Evolutionary conservation across 2,113 vertebrate species (phyloP).

Genomic region (Grammomys dolichurus): DNA sequence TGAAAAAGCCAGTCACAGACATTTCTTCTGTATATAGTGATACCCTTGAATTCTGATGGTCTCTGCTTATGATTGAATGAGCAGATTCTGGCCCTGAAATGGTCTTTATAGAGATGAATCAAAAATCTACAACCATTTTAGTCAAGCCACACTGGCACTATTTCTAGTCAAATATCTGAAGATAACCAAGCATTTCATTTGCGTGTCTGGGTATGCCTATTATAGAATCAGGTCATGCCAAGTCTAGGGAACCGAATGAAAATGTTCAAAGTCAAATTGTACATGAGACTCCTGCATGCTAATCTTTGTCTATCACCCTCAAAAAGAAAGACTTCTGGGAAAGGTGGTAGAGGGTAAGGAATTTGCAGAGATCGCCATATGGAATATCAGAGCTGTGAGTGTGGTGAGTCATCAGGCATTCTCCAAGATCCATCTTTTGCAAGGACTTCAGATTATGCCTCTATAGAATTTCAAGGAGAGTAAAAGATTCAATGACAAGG

Average conservation of each 20-base stretch:
- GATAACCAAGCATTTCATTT: background rate
- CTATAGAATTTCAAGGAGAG: background rate
- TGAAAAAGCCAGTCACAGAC: background rate
- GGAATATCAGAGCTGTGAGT: background rate
- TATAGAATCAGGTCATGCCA: background rate
- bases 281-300: rapidly evolving
- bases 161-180: background rate
- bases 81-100: background rate
- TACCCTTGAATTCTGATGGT: too few species aligned
- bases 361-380: background rate
- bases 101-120: background rate
- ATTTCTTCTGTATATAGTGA: background rate
- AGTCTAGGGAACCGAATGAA: background rate
- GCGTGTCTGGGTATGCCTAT: background rate
- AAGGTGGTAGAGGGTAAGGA: background rate
- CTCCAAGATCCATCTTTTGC: background rate
- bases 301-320: background rate
- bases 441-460: background rate
- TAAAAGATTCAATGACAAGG: background rate
- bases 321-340: constrained; percentile 16
- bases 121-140: background rate
- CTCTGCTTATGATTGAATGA: background rate
- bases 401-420: background rate
- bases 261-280: background rate
- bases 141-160: background rate